Conservation (phyloP, 2,113 vertebrate species). For the Lamprologus ornatipinnis region DNA sequence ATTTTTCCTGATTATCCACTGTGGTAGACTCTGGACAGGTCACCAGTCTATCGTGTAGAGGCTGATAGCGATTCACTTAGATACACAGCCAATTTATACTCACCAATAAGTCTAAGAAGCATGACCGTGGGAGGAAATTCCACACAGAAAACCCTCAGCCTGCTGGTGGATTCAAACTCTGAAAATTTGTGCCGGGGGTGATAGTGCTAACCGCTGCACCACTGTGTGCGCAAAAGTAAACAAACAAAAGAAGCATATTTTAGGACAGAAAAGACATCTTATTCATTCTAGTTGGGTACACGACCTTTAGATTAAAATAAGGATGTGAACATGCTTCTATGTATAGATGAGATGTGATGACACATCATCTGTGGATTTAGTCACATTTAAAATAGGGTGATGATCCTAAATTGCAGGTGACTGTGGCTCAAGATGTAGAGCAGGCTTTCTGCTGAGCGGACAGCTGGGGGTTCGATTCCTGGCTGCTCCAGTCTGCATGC, state of each 20-base stretch:
- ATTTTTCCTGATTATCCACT: background rate
- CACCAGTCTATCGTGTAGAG: background rate
- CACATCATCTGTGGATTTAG: background rate
- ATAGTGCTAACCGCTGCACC: background rate
- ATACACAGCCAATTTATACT: background rate
- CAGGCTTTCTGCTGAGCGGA: background rate
- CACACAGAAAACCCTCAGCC: background rate
- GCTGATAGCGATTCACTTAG: background rate
- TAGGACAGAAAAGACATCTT: background rate
- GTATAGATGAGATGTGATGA: background rate
- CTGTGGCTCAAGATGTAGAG: background rate
- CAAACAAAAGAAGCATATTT: background rate
- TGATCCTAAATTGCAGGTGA: background rate
- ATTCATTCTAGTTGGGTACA: background rate
- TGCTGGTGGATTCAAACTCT: background rate
- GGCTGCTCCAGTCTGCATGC: background rate
- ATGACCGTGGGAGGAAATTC: background rate
- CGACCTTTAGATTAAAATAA: background rate
- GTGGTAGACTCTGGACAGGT: background rate
- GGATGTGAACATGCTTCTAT: background rate
- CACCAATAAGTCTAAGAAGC: background rate
- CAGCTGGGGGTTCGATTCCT: background rate
- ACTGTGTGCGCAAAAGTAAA: background rate
- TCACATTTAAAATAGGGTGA: background rate
- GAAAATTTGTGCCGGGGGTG: background rate